Base-by-base conservation (phyloP, 2,888 invertebrate genomes). In the Ormyrus pomaceus region DNA sequence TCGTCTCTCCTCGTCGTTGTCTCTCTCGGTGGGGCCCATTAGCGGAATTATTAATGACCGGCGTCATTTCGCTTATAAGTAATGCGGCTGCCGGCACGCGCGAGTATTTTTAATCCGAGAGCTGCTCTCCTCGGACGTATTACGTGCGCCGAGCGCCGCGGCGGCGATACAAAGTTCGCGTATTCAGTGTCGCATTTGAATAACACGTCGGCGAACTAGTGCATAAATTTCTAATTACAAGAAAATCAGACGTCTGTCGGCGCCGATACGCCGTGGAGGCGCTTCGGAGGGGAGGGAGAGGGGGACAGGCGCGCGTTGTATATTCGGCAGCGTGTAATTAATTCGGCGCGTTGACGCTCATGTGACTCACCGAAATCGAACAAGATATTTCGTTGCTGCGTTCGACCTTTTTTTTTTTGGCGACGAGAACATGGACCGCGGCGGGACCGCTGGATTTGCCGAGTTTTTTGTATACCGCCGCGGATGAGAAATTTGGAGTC, bases 151-250 rank as follows among this genome's bases (percentile, higher is more conserved):
- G 78, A 13, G 13, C 85, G 79, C 79, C 11, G 59, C 53, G 75
- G 82, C 80, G 79, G 82, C 64, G 53, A 75, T 81, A 82, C 78
- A 82, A 65, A 79, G 82, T 79, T 64, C 84, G 68, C 83, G 83
- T 19, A 19, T 19, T 2, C 19, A 86, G 85, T 87, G 87, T 88
- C 89, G 87, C 89, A 89, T 89, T 89, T 89, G 89, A 89, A 89
- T 89, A 89, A 89, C 89, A 89, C 84, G 89, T 80, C 85, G 83
- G 83, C 86, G 81, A 87, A 89, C 88, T 89, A 89, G 89, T 89
- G 88, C 88, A 89, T 89, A 89, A 89, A 89, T 89, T 89, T 89
- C 87, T 89, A 89, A 89, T 89, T 89, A 89, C 89, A 89, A 89
- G 89, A 84, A 86, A 85, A 86, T 84, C 83, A 86, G 83, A 13